These are phyloP conservation scores for Elegia similella DNA, from an alignment of 2,888 invertebrate species.

Conservation along the genomic window DNA sequence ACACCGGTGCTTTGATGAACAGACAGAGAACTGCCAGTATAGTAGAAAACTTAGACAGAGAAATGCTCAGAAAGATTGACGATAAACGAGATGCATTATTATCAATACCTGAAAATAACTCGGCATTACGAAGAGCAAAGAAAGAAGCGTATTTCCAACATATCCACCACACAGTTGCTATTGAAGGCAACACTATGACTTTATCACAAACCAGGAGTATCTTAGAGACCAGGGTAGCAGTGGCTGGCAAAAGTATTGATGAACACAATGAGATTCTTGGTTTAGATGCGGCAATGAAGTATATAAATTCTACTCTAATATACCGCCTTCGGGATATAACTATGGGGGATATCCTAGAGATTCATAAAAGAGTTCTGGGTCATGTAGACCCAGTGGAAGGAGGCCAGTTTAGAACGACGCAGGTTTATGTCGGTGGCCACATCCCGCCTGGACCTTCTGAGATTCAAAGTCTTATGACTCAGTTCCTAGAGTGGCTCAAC, in stretches of 20 bases:
- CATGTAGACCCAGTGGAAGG: constrained; percentile 97
- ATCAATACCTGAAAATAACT: constrained; percentile 89
- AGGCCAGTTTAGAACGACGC: constrained; percentile 92
- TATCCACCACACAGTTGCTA: constrained; percentile 97
- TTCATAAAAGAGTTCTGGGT: constrained; percentile 95
- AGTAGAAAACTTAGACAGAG: constrained; percentile 93
- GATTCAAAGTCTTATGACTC: constrained; percentile 90
- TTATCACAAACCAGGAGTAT: constrained; percentile 94
- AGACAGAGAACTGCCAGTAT: constrained; percentile 92
- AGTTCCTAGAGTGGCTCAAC: constrained; percentile 96
- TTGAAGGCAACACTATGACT: constrained; percentile 98
- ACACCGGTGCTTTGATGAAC: constrained; percentile 89
- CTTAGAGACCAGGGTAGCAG: constrained; percentile 89
- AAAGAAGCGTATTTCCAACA: constrained; percentile 97
- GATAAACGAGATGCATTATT: constrained; percentile 91
- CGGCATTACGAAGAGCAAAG: constrained; percentile 92
- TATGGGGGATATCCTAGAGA: constrained; percentile 93
- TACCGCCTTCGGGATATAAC: constrained; percentile 90
- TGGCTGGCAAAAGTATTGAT: constrained; percentile 94
- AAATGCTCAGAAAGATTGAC: constrained; percentile 89
- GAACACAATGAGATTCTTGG: constrained; percentile 99
- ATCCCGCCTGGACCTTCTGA: constrained; percentile 94
- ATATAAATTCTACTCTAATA: constrained; percentile 90
- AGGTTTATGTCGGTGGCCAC: constrained; percentile 97
- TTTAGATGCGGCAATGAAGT: constrained; percentile 96